Base-by-base conservation (phyloP, 2,113 vertebrate genomes). In the Grallaria varia region DNA sequence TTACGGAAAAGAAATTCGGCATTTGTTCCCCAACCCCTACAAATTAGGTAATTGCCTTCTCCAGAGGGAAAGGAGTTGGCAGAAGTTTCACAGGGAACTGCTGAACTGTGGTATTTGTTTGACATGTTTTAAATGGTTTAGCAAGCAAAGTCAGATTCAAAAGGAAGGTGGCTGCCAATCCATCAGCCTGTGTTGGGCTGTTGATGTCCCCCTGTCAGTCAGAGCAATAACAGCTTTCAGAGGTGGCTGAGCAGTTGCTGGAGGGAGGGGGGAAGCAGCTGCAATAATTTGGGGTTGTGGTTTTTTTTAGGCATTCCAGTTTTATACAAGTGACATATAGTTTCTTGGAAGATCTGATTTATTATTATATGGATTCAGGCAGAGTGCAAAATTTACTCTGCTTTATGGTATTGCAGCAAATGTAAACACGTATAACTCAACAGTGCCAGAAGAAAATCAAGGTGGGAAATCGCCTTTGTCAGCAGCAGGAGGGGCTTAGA, bases 331-430 rank as follows among this genome's bases (percentile, higher is more conserved):
- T 81, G 55, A 68, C 67, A 44, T 2, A 0, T 3, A 53, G 87
- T 71, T 94, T 94, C 47, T 89, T 83, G 31, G 80, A 92, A 59
- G 27, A 56, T 63, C 68, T 93, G 93, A 93, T 95, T 96, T 96
- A 96, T 94, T 93, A 71, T 90, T 92, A 60, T 80, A 39, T 66
- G 80, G 90, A 78, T 90, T 90, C 53, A 78, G n/a, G 37, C 56
- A 81, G 76, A 84, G 86, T 22, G 80, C 66, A 73, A 89, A 81
- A 90, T 89, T 79, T 82, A 42, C 92, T 89, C 73, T 89, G 23
- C 60, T 89, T 72, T 87, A 50, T 89, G 77, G 69, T 53, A 78
- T 83, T 95, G 71, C 47, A 69, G 76, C 44, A 73, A 95, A 96
- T 53, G 73, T 93, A 97, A 96, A 96, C 79, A 86, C 2, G 1